Percentiles rank a stretch among this genome's conserved stretches.
Evolutionary conservation across 2,797 vertebrate genomes (phyloP).

Genomic region (Paramormyrops hopkinsi): DNA sequence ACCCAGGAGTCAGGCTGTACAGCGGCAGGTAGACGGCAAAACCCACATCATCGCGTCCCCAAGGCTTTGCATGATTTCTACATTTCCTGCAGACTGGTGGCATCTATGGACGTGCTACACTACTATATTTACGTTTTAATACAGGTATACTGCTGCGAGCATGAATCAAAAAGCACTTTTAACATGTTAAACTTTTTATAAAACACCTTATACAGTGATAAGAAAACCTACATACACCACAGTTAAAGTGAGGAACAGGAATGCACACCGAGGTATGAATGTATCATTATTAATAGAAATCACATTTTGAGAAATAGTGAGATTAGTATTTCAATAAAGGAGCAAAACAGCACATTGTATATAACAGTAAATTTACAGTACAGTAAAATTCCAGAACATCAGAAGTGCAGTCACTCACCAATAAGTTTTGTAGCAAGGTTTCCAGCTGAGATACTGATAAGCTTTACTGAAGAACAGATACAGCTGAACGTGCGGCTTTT

Average conservation of each 20-base stretch:
- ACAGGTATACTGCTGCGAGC: neutral
- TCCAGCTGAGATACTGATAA: neutral
- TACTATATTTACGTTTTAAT: neutral
- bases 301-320: neutral
- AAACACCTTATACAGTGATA: neutral
- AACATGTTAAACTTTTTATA: neutral
- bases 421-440: neutral
- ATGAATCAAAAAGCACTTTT: neutral
- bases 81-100: slow-evolving; percentile 69
- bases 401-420: neutral
- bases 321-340: slow-evolving; percentile 19
- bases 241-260: neutral
- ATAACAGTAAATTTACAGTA: neutral
- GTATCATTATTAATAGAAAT: slow-evolving; percentile 13
- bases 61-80: slow-evolving; percentile 59
- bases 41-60: slow-evolving; percentile 49
- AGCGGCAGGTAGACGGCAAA: slow-evolving; percentile 57
- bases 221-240: neutral
- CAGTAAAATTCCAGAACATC: neutral
- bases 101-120: slow-evolving; percentile 50
- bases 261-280: neutral
- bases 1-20: slow-evolving; percentile 48
- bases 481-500: neutral
- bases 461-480: neutral
- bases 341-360: neutral